Conservation (phyloP, 2,888 invertebrate genomes). For the Amorpha juglandis region DNA sequence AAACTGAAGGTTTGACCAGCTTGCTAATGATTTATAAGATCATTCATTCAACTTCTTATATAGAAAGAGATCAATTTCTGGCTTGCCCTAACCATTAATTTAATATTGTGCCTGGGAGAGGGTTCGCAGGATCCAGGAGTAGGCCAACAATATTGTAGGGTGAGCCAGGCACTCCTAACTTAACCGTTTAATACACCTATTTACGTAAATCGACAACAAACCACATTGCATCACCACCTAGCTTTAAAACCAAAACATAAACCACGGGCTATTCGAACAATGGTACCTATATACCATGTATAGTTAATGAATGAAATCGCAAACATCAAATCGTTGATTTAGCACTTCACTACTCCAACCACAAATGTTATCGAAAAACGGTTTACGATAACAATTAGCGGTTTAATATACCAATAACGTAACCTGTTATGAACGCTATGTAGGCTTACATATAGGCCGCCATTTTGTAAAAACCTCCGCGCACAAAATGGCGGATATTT, state of each 20-base stretch:
- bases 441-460: slow-evolving; percentile 58
- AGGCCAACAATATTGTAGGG: no score
- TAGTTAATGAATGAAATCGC: slow-evolving; percentile 49
- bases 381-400: slow-evolving; percentile 65
- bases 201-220: no score
- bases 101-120: no score
- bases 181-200: no score
- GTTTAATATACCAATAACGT: slow-evolving; percentile 62
- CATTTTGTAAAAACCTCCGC: slow-evolving; percentile 74
- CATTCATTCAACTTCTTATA: no score
- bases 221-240: not conserved
- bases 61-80: no score
- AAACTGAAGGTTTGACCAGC: no score
- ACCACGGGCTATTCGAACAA: not conserved
- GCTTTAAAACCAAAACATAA: not conserved
- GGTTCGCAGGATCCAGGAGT: no score
- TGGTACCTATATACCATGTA: slow-evolving; percentile 43
- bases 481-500: slow-evolving; percentile 67
- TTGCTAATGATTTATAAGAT: no score
- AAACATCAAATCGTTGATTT: slow-evolving; percentile 36
- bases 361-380: slow-evolving; percentile 38
- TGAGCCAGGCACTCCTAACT: no score
- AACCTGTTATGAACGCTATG: slow-evolving; percentile 36
- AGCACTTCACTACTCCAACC: slow-evolving; percentile 34
- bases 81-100: no score